These are phyloP conservation scores for Nebria brevicollis DNA, from an alignment of 2,888 invertebrate species.

Conservation along the genomic window DNA sequence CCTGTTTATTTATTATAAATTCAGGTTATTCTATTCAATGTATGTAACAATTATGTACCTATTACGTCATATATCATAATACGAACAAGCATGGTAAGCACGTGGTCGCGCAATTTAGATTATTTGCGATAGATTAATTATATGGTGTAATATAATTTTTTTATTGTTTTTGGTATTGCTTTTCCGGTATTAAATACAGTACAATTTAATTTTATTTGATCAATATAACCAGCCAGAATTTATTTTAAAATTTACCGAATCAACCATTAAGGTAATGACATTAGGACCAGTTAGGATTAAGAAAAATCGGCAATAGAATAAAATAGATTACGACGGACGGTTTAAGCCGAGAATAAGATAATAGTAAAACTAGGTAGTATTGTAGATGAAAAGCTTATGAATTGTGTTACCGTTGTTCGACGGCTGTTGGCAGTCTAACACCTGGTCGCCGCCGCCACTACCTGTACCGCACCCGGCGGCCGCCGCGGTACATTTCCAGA, in stretches of 20 bases:
- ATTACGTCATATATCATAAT: not conserved
- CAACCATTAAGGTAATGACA: too few relatives aligned
- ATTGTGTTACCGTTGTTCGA: not conserved
- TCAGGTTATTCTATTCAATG: too few relatives aligned
- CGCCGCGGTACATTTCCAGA: constrained; percentile 43
- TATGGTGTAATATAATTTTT: not conserved
- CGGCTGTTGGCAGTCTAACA: constrained; percentile 50
- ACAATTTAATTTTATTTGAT: too few relatives aligned
- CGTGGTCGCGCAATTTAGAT: not conserved
- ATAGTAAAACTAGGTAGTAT: not conserved
- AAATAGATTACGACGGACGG: not conserved
- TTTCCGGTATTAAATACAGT: too few relatives aligned
- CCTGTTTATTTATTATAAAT: too few relatives aligned
- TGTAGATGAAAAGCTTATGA: not conserved
- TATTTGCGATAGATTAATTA: not conserved
- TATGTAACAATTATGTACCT: not conserved
- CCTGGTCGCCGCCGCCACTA: constrained; percentile 23
- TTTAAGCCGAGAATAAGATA: not conserved
- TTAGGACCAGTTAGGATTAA: too few relatives aligned
- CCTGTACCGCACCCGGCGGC: constrained; percentile 54
- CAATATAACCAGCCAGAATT: too few relatives aligned
- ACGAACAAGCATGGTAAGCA: not conserved
- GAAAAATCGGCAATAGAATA: too few relatives aligned
- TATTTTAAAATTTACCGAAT: too few relatives aligned
- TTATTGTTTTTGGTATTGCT: too few relatives aligned